Conservation (phyloP, 2,888 invertebrate genomes). For the Aromia moschata region DNA sequence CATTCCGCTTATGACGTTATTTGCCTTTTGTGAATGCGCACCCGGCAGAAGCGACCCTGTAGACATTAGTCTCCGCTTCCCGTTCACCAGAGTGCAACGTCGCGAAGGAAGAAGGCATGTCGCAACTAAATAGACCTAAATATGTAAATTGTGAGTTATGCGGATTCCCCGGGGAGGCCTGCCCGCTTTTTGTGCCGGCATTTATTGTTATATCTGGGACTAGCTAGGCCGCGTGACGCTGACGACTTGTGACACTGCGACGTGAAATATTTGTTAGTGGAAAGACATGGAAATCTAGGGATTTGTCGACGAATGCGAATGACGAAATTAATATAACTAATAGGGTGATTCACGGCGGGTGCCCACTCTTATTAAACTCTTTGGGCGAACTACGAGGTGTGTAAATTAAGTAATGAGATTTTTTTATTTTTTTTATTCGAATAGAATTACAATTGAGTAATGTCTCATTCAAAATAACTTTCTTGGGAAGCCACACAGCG, state of each 20-base stretch:
- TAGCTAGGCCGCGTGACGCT: constrained; percentile 43
- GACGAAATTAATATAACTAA: no score
- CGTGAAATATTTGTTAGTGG: constrained; percentile 43
- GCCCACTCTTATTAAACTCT: no score
- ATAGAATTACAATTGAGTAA: no score
- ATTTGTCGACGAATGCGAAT: constrained; percentile 17
- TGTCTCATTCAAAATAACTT: no score
- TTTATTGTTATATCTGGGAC: constrained; percentile 45
- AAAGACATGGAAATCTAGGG: constrained; percentile 19
- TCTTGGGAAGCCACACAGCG: no score
- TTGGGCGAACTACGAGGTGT: no score
- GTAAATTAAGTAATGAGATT: no score
- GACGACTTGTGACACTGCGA: constrained; percentile 46
- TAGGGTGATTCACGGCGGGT: no score
- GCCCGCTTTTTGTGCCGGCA: constrained; percentile 47
- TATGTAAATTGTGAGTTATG: constrained; percentile 51
- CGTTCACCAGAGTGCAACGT: constrained; percentile 1
- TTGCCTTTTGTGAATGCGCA: no score
- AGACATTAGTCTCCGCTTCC: constrained; percentile 18
- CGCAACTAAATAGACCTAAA: constrained; percentile 35
- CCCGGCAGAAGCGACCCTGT: no score
- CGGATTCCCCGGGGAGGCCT: constrained; percentile 45
- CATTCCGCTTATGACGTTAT: no score
- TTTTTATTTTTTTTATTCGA: no score
- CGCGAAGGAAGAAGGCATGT: constrained; percentile 25